phyloP scores from a whole-genome alignment of 2,113 vertebrate species.

The Gopherus flavomarginatus region DNA sequence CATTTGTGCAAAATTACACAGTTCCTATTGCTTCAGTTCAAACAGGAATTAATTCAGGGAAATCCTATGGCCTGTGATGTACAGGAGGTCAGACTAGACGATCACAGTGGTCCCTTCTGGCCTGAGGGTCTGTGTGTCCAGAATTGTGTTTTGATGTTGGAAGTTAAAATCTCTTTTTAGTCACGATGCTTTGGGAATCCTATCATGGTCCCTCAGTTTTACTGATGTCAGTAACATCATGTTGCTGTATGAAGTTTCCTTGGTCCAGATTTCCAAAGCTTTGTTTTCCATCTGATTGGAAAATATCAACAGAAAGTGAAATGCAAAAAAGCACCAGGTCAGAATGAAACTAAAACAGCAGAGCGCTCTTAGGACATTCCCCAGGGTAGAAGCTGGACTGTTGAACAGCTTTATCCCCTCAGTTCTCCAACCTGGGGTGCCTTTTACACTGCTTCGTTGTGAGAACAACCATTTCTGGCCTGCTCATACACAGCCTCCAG shows the following conservation, averaged over 20 bases:
- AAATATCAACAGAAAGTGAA: background rate
- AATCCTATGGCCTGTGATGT: too few relatives aligned
- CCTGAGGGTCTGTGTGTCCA: background rate
- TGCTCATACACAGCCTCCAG: too few relatives aligned
- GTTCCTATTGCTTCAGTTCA: slow-evolving; percentile 1
- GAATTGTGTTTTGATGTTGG: slow-evolving; percentile 9
- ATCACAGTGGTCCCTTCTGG: too few relatives aligned
- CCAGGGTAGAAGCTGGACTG: too few relatives aligned
- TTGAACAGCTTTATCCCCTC: too few relatives aligned
- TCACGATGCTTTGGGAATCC: background rate
- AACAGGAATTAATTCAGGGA: too few relatives aligned
- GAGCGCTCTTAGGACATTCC: too few relatives aligned
- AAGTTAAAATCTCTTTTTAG: background rate
- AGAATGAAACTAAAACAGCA: background rate
- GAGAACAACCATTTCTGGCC: too few relatives aligned
- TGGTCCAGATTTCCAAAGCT: background rate
- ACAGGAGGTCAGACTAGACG: too few relatives aligned
- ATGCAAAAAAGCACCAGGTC: background rate
- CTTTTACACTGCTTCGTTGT: too few relatives aligned
- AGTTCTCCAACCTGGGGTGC: too few relatives aligned
- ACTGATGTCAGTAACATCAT: background rate
- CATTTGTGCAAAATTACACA: background rate
- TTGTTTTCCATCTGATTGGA: background rate
- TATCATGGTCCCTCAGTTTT: background rate
- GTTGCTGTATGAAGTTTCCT: background rate